Evolutionary conservation across 2,113 vertebrate genomes (phyloP).

Genomic region (Muntiacus reevesi): DNA sequence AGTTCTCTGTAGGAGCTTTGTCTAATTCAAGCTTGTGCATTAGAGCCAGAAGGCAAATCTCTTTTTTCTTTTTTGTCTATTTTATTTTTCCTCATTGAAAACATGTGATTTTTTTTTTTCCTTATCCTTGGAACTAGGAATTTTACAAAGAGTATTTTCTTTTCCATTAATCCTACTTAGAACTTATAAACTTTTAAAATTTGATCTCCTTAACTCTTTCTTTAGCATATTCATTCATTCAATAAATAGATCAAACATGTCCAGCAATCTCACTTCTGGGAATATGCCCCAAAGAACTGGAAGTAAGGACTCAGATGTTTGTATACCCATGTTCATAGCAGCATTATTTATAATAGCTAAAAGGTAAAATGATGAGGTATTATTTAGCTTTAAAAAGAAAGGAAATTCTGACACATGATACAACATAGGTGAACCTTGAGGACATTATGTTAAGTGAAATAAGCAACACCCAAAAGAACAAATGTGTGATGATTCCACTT

Average conservation of each 20-base stretch:
- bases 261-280: neutral
- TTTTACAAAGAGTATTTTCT: neutral
- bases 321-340: neutral
- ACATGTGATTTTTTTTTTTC: neutral
- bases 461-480: neutral
- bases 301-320: neutral
- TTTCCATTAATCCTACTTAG: neutral
- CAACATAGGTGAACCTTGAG: neutral
- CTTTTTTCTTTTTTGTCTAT: neutral
- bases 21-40: neutral
- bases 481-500: neutral
- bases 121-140: neutral
- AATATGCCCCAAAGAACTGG: neutral
- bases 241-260: neutral
- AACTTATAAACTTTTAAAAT: neutral
- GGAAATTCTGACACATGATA: neutral
- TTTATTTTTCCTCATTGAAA: neutral
- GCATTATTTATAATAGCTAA: neutral
- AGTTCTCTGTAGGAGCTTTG: neutral
- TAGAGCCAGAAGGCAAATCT: neutral
- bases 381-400: neutral
- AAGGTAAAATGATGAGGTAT: neutral
- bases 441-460: neutral
- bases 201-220: neutral
- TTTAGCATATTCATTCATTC: neutral